Percentiles rank a stretch among this genome's conserved stretches.
Evolutionary conservation across 1,140 invertebrate species (phyloP).

Genomic region (Cheumatopsyche charites): DNA sequence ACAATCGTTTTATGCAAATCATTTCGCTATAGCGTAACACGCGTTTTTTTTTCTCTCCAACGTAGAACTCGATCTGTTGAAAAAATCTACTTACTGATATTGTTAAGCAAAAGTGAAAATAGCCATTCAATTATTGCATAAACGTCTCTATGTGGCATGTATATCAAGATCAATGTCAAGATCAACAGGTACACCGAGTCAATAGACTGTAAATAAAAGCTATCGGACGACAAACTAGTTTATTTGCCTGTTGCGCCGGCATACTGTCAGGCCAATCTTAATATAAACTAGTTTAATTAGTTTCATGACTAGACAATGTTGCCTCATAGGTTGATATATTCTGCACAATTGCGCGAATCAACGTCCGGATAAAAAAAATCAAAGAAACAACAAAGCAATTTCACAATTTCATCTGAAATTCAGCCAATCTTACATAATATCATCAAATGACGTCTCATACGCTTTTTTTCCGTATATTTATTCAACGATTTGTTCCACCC

Average conservation of each 20-base stretch:
- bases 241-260: conserved; percentile 25
- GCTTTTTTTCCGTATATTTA: no score
- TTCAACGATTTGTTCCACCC: no score
- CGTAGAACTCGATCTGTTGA: no score
- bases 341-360: no score
- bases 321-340: neutral
- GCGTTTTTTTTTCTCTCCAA: no score
- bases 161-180: conserved; percentile 34
- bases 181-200: conserved; percentile 25
- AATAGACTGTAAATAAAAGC: conserved; percentile 33
- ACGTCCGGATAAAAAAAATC: no score
- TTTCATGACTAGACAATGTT: conserved; percentile 24
- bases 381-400: no score
- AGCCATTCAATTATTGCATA: conserved; percentile 24
- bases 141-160: neutral
- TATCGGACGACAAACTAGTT: conserved; percentile 29
- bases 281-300: conserved; percentile 33
- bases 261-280: conserved; percentile 28
- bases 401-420: no score
- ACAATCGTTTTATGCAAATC: no score
- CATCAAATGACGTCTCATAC: no score
- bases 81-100: neutral
- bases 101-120: conserved; percentile 34
- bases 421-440: no score
- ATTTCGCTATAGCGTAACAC: no score